Conservation (phyloP, 2,113 vertebrate genomes). For the Cheilinus undulatus region DNA sequence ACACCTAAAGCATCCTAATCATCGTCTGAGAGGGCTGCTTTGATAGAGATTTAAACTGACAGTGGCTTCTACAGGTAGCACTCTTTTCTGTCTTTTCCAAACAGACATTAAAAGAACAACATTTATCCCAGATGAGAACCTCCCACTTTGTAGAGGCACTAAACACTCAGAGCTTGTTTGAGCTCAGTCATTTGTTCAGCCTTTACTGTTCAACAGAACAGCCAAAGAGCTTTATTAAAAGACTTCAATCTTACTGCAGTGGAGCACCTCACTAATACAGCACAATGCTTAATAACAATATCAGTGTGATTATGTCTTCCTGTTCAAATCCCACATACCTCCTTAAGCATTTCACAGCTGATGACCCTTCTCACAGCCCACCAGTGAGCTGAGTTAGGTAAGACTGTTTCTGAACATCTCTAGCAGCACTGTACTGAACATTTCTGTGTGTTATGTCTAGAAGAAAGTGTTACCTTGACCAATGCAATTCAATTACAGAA, state of each 20-base stretch:
- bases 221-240: slow-evolving; percentile 12
- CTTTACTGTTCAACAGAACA: slow-evolving; percentile 9
- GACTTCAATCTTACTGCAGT: not conserved
- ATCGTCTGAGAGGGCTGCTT: slow-evolving; percentile 13
- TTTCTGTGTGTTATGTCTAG: slow-evolving; percentile 4
- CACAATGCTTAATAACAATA: slow-evolving; percentile 5
- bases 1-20: slow-evolving; percentile 35
- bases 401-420: slow-evolving; percentile 10
- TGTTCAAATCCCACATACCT: slow-evolving; percentile 32
- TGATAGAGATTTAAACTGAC: slow-evolving; percentile 33
- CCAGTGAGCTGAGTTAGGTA: not conserved
- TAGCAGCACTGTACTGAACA: not conserved
- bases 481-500: not conserved
- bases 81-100: slow-evolving; percentile 8
- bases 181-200: slow-evolving; percentile 27
- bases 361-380: slow-evolving; percentile 13
- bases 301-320: not conserved
- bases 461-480: not conserved
- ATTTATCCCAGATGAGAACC: slow-evolving; percentile 32
- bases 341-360: slow-evolving; percentile 20
- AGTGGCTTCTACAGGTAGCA: slow-evolving; percentile 11
- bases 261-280: not conserved
- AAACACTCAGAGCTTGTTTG: slow-evolving; percentile 34
- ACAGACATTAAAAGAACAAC: slow-evolving; percentile 18
- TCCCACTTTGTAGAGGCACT: slow-evolving; percentile 34